These are phyloP conservation scores for Heliothis peltigera DNA, from an alignment of 2,888 invertebrate species.

Conservation along the genomic window DNA sequence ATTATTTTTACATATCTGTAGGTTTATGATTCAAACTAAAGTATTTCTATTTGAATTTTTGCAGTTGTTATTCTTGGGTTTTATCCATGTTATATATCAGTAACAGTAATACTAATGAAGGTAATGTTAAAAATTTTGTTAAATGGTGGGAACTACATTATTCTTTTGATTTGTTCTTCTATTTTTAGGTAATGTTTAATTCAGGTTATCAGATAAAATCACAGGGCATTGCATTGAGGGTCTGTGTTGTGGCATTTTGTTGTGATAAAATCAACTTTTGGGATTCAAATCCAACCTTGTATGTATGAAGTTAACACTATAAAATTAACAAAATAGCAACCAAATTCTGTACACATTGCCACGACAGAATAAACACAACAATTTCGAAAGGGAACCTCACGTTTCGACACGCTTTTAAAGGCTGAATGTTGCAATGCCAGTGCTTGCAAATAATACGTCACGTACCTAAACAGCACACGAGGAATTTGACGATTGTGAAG, in stretches of 20 bases:
- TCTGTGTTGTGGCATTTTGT: no score
- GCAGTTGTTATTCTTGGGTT: neutral
- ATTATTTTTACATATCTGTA: neutral
- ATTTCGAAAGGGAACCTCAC: conserved; percentile 59
- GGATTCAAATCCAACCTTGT: conserved; percentile 1
- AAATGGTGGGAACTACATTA: neutral
- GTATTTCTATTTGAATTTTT: neutral
- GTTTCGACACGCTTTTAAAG: conserved; percentile 67
- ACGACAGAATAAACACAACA: conserved; percentile 51
- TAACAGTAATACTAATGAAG: neutral
- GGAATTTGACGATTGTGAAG: conserved; percentile 91
- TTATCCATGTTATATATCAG: neutral
- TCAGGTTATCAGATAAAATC: neutral
- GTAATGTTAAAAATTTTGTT: neutral
- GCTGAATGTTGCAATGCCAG: conserved; percentile 56
- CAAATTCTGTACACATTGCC: conserved; percentile 50
- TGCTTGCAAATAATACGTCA: conserved; percentile 48
- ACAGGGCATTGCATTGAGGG: neutral
- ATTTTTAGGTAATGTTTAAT: neutral
- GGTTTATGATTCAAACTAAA: neutral
- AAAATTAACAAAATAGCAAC: conserved; percentile 34
- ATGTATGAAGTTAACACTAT: conserved; percentile 4
- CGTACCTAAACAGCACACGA: conserved; percentile 92
- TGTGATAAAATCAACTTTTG: neutral
- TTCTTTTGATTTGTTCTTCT: neutral